These are phyloP conservation scores for Pecten maximus DNA, from an alignment of 2,888 invertebrate genomes.

Conservation along the genomic window DNA sequence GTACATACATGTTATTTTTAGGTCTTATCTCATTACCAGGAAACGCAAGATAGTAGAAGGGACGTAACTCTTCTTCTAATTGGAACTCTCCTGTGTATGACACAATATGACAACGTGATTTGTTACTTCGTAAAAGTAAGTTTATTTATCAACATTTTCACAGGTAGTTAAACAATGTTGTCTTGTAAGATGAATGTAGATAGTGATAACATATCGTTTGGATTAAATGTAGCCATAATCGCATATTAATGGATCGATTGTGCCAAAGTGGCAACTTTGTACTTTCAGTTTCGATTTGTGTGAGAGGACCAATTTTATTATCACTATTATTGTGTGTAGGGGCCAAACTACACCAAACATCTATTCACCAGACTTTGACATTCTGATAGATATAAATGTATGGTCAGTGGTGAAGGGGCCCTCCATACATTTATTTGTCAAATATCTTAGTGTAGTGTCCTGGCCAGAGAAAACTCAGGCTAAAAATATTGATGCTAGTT, in stretches of 20 bases:
- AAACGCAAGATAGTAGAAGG: neutral
- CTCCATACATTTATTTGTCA: too few relatives aligned
- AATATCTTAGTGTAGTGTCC: too few relatives aligned
- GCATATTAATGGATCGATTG: neutral
- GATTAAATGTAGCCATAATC: neutral
- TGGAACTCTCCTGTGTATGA: neutral
- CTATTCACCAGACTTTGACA: too few relatives aligned
- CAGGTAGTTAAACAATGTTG: neutral
- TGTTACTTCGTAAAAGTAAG: neutral
- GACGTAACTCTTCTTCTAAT: neutral
- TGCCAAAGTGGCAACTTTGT: neutral
- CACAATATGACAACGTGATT: neutral
- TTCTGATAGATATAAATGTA: too few relatives aligned
- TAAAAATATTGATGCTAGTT: too few relatives aligned
- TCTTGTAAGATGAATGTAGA: neutral
- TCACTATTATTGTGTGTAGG: too few relatives aligned
- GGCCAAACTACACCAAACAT: too few relatives aligned
- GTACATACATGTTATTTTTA: neutral
- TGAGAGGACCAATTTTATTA: too few relatives aligned
- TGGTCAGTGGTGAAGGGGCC: too few relatives aligned
- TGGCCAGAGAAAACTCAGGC: too few relatives aligned
- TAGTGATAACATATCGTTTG: neutral
- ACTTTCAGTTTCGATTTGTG: slow-evolving; percentile 27
- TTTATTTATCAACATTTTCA: neutral
- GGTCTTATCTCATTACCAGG: neutral